Evolutionary conservation across 53 echinoderm and acorn worm genomes (phyloP), one percentile per base, ranked within the genome.

Genomic region (Pentamera pediparva): DNA sequence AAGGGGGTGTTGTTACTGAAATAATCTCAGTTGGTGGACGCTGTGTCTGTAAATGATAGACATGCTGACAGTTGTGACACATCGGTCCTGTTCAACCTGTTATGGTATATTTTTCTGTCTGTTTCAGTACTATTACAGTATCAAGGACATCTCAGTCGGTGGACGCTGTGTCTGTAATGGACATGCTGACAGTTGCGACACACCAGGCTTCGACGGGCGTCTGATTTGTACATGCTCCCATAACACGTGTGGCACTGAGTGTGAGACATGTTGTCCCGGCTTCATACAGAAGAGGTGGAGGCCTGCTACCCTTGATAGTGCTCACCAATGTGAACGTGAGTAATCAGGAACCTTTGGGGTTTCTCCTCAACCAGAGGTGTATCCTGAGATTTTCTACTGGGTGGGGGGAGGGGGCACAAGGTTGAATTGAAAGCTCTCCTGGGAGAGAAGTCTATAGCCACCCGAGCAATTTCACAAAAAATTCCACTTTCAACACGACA

Each of bases 161-260:
- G 96, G 96, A 36, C 91, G 91, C 41, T 96, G 95, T 59, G 90
- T 91, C 38, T 95, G 95, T 59, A 95, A 95, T 52, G 95, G 95
- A 13, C 95, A 95, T 50, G 95, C 95, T 69, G 70, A 82, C 53
- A 49, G 71, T 62, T 95, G 95, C 48, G 90, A 87, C 61, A 78
- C 86, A 12, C 82, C 82, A 2, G 74, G 71, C n/a, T 22, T 27
- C 11, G 85, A 85, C 32, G 85, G 57, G 37, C 78, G 81, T 8
- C 76, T 80, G 49, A 65, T 85, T 29, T 96, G 96, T 61, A 75
- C 85, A 36, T 96, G 96, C 53, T 73, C 79, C 37, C 96, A 96
- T 43, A 95, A 96, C 79, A 96, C 96, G 17, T 96, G 96, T 58
- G 96, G 96, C 7, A 85, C 76, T 1, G 90, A 91, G 70, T 96